Percentiles rank a stretch among this genome's conserved stretches.
phyloP scores from a whole-genome alignment of 2,888 invertebrate genomes.

The Phrixothrix hirtus region DNA sequence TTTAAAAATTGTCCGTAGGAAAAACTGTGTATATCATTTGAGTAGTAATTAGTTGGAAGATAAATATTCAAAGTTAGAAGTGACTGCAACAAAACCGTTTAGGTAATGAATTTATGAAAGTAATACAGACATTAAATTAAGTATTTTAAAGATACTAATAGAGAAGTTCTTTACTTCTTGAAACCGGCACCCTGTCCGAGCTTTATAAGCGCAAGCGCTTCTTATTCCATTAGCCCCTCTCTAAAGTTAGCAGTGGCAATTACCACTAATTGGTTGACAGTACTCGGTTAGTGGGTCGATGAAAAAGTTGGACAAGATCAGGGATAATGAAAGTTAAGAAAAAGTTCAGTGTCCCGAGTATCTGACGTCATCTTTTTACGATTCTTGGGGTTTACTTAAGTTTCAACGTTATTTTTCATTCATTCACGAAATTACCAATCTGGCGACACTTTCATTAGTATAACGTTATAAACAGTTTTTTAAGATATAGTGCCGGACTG shows the following conservation, averaged over 20 bases:
- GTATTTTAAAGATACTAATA: too few relatives aligned
- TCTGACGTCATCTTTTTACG: slow-evolving; percentile 26
- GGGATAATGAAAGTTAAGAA: slow-evolving; percentile 52
- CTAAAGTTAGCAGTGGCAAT: slow-evolving; percentile 45
- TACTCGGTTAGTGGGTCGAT: slow-evolving; percentile 54
- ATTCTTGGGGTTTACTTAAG: slow-evolving; percentile 13
- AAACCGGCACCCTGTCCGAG: slow-evolving; percentile 43
- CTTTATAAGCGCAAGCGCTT: slow-evolving; percentile 43
- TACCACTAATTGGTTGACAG: slow-evolving; percentile 52
- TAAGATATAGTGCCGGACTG: too few relatives aligned
- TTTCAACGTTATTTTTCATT: slow-evolving; percentile 16
- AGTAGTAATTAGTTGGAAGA: too few relatives aligned
- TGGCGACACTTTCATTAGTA: background rate
- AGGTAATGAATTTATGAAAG: too few relatives aligned
- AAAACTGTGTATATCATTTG: too few relatives aligned
- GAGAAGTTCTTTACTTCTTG: slow-evolving; percentile 45
- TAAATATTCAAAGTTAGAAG: too few relatives aligned
- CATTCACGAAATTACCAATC: slow-evolving; percentile 15
- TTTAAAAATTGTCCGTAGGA: too few relatives aligned
- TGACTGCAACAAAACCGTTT: too few relatives aligned
- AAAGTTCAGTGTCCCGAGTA: slow-evolving; percentile 44
- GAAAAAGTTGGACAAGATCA: slow-evolving; percentile 56
- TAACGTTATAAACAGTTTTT: too few relatives aligned
- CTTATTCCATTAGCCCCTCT: slow-evolving; percentile 40
- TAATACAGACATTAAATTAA: too few relatives aligned